A percentile compares a stretch with the other conserved stretches of the same genome.
Evolutionary conservation across 2,797 vertebrate species (phyloP).

Genomic region (Tadarida brasiliensis): DNA sequence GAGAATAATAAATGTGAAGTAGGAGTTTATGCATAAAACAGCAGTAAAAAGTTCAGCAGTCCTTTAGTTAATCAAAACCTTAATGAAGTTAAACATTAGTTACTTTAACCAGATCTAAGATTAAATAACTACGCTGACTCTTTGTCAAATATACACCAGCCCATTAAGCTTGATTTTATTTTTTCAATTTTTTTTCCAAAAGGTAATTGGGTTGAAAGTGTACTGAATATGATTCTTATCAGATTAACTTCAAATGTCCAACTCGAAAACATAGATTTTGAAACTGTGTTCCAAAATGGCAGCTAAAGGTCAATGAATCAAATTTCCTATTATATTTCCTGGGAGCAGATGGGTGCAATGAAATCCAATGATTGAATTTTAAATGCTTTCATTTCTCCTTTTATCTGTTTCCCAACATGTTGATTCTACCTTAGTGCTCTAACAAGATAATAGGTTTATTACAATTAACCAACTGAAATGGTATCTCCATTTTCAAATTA

Average conservation of each 20-base stretch:
- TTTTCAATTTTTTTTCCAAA: constrained; percentile 64
- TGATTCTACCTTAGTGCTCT: constrained; percentile 84
- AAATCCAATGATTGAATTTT: constrained; percentile 88
- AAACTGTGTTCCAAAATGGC: constrained; percentile 79
- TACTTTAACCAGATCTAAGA: constrained; percentile 81
- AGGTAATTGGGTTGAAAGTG: constrained; percentile 77
- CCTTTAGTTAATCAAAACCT: constrained; percentile 79
- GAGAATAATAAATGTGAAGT: constrained; percentile 79
- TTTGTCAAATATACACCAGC: constrained; percentile 78
- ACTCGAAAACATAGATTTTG: constrained; percentile 77
- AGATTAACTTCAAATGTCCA: constrained; percentile 76
- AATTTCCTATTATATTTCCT: constrained; percentile 87
- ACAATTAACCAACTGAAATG: constrained; percentile 82
- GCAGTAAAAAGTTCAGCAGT: constrained; percentile 76
- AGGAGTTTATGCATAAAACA: constrained; percentile 69
- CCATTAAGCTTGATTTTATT: constrained; percentile 75
- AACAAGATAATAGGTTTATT: constrained; percentile 85
- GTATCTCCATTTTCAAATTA: constrained; percentile 74
- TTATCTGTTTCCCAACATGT: constrained; percentile 85
- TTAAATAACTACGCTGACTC: constrained; percentile 80
- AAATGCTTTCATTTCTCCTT: constrained; percentile 86
- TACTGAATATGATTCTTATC: constrained; percentile 58
- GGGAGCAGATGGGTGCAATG: constrained; percentile 88
- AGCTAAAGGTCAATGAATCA: constrained; percentile 86
- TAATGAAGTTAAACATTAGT: constrained; percentile 84